These are phyloP conservation scores for Yponomeuta malinellus DNA, from an alignment of 2,888 invertebrate genomes.

Conservation along the genomic window DNA sequence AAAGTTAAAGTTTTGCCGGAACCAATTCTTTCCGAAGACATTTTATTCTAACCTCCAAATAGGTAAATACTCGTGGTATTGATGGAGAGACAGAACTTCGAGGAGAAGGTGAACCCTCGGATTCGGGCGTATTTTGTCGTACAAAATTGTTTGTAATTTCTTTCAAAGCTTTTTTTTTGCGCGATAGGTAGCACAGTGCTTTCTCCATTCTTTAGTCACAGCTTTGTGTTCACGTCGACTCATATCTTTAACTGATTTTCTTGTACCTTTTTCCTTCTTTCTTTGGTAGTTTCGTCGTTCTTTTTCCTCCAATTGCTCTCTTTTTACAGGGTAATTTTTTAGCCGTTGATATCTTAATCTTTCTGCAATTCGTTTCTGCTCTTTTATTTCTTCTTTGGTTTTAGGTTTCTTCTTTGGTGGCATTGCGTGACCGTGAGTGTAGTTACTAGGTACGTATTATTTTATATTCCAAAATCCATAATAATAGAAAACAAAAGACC, in stretches of 20 bases:
- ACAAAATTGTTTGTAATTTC: conserved; percentile 13
- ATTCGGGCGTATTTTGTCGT: conserved; percentile 17
- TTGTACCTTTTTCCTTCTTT: conserved; percentile 20
- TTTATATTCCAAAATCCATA: too few species aligned
- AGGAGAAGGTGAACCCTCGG: too few species aligned
- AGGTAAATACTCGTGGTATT: too few species aligned
- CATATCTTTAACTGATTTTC: conserved; percentile 19
- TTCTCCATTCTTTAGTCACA: conserved; percentile 19
- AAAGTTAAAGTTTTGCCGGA: too few species aligned
- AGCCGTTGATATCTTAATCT: conserved; percentile 20
- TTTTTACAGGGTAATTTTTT: conserved; percentile 25
- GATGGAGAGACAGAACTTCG: too few species aligned
- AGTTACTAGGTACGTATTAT: too few species aligned
- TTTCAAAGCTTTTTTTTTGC: conserved; percentile 18
- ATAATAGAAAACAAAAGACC: too few species aligned
- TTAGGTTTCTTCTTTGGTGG: too few species aligned
- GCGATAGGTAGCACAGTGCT: conserved; percentile 19
- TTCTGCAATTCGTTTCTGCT: conserved; percentile 10
- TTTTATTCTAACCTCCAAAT: too few species aligned
- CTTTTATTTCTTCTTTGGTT: neutral
- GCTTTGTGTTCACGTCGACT: conserved; percentile 18
- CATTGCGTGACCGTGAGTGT: too few species aligned
- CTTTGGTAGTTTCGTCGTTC: conserved; percentile 19
- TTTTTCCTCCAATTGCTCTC: conserved; percentile 22
- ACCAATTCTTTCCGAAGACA: too few species aligned